A percentile compares a stretch with the other conserved stretches of the same genome.
Conservation (phyloP, 1,140 invertebrate species). For the Araneus ventricosus region DNA sequence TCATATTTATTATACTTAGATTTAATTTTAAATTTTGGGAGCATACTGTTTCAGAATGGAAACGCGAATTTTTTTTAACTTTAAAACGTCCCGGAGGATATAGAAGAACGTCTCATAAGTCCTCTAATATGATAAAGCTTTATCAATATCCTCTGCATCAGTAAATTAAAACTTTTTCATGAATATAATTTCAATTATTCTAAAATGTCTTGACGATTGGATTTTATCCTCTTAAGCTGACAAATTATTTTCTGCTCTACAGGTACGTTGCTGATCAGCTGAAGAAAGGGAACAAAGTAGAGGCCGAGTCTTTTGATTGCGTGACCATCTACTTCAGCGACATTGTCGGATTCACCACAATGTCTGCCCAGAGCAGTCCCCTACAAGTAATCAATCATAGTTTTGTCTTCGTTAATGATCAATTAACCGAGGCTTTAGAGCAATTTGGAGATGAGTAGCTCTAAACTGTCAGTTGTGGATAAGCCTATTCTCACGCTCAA, state of each 20-base stretch:
- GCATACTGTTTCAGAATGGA: too few species aligned
- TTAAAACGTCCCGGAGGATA: too few species aligned
- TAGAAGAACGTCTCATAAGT: too few species aligned
- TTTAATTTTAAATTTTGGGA: too few species aligned
- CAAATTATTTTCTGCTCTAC: not conserved
- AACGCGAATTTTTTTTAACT: too few species aligned
- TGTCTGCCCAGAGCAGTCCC: slow-evolving; percentile 95
- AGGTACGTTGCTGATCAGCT: slow-evolving; percentile 80
- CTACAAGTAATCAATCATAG: slow-evolving; percentile 84
- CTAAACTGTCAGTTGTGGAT: not conserved
- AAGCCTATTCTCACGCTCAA: not conserved
- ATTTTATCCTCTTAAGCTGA: too few species aligned
- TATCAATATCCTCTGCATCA: too few species aligned
- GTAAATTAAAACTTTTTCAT: too few species aligned
- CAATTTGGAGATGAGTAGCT: not conserved
- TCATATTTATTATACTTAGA: too few species aligned
- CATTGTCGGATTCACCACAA: slow-evolving; percentile 97
- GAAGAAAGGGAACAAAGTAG: slow-evolving; percentile 92
- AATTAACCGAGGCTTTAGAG: not conserved
- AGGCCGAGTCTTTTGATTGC: slow-evolving; percentile 86
- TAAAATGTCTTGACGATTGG: too few species aligned
- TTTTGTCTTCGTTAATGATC: slow-evolving; percentile 13
- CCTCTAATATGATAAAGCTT: too few species aligned
- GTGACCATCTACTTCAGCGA: slow-evolving; percentile 85
- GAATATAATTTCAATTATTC: too few species aligned